These are phyloP conservation scores for Datnioides undecimradiatus DNA, from an alignment of 2,113 vertebrate species.

Conservation along the genomic window DNA sequence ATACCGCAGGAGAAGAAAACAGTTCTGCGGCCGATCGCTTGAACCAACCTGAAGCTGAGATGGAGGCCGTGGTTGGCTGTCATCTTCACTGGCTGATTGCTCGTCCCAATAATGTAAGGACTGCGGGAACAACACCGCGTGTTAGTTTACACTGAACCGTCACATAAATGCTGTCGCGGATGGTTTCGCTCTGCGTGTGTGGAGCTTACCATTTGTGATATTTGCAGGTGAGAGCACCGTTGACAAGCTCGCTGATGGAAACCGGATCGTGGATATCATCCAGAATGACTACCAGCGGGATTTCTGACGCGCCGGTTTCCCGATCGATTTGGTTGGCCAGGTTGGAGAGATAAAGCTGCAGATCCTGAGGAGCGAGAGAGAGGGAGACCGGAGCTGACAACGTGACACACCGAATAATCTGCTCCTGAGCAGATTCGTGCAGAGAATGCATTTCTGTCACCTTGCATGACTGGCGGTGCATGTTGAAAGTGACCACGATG, in stretches of 20 bases:
- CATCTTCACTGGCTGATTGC: slow-evolving; percentile 98
- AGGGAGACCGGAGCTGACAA: neutral
- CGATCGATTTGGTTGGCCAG: slow-evolving; percentile 97
- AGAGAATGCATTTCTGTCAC: slow-evolving; percentile 70
- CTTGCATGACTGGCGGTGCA: slow-evolving; percentile 99
- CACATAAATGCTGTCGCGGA: neutral
- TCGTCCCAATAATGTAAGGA: slow-evolving; percentile 97
- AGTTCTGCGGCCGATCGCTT: neutral
- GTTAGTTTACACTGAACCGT: neutral
- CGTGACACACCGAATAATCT: neutral
- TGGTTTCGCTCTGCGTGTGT: neutral
- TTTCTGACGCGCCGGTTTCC: slow-evolving; percentile 88
- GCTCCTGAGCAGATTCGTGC: neutral
- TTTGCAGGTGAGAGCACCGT: slow-evolving; percentile 98
- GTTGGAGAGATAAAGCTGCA: slow-evolving; percentile 97
- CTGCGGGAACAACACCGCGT: slow-evolving; percentile 72
- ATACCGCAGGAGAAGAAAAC: neutral
- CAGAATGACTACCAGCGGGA: slow-evolving; percentile 93
- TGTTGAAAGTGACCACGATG: slow-evolving; percentile 95
- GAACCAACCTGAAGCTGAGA: slow-evolving; percentile 94
- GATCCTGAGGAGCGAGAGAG: slow-evolving; percentile 84
- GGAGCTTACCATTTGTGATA: slow-evolving; percentile 97
- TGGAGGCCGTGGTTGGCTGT: slow-evolving; percentile 95
- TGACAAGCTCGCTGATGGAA: slow-evolving; percentile 96
- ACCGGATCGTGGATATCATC: slow-evolving; percentile 93